These are phyloP conservation scores for Tigriopus japonicus DNA, from an alignment of 1,140 invertebrate genomes.

Conservation along the genomic window DNA sequence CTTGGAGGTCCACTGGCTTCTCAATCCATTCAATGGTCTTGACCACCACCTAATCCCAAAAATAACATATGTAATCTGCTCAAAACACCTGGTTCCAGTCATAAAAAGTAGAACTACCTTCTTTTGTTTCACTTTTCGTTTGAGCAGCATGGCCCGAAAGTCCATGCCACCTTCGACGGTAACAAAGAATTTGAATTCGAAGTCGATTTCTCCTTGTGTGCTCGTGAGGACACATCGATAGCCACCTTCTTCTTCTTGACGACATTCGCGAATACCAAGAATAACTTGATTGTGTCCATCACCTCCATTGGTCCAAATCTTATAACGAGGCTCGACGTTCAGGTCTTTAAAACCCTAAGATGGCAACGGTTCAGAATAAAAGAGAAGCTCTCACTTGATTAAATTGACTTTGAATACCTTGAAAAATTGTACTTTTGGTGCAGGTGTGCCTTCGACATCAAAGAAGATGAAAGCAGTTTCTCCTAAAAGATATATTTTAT, in stretches of 20 bases:
- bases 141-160: slow-evolving; percentile 92
- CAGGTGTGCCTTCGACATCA: slow-evolving; percentile 9
- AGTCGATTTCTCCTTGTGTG: slow-evolving; percentile 76
- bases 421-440: slow-evolving; percentile 10
- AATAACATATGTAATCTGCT: background rate
- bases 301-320: slow-evolving; percentile 2
- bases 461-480: slow-evolving; percentile 10
- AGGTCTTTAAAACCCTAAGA: slow-evolving; percentile 9
- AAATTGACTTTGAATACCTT: background rate
- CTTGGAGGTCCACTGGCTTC: slow-evolving; percentile 9
- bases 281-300: slow-evolving; percentile 1
- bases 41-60: background rate
- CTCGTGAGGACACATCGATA: slow-evolving; percentile 85
- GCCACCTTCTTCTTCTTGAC: slow-evolving; percentile 49
- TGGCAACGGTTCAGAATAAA: background rate
- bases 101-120: background rate
- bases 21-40: slow-evolving; percentile 11
- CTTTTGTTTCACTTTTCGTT: slow-evolving; percentile 50
- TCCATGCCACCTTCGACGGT: slow-evolving; percentile 79
- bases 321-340: slow-evolving; percentile 1
- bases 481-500: too few species aligned
- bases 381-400: background rate
- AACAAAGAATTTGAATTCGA: slow-evolving; percentile 85
- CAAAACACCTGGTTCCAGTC: too few species aligned
- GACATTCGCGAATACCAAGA: background rate